Percentiles rank a stretch among this genome's conserved stretches.
Evolutionary conservation across 2,888 invertebrate genomes (phyloP).

Genomic region (Synergus japonicus): DNA sequence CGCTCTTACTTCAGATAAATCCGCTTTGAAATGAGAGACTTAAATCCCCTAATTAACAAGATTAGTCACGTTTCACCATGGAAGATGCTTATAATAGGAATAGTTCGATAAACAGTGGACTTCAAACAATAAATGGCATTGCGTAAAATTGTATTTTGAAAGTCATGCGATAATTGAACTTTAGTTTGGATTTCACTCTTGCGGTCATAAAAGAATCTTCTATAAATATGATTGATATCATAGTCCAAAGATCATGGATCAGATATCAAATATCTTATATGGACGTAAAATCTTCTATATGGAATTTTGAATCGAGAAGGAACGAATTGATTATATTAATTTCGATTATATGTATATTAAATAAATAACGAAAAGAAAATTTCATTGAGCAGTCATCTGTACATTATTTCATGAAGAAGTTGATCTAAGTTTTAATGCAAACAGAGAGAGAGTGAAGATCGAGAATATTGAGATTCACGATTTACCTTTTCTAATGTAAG

Average conservation of each 20-base stretch:
- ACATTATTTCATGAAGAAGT: not conserved
- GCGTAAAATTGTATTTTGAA: not conserved
- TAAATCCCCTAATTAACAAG: not conserved
- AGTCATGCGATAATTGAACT: not conserved
- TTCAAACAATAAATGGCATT: not conserved
- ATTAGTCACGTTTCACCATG: not conserved
- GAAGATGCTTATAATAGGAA: not conserved
- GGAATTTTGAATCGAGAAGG: too few relatives aligned
- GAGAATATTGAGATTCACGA: constrained; percentile 34
- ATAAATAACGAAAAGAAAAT: too few relatives aligned
- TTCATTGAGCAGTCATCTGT: not conserved
- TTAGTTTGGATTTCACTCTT: not conserved
- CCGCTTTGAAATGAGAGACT: not conserved
- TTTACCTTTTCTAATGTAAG: constrained; percentile 42
- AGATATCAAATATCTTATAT: not conserved
- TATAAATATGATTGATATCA: not conserved
- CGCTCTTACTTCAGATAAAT: not conserved
- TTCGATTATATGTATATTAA: too few relatives aligned
- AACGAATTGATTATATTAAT: too few relatives aligned
- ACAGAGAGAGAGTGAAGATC: constrained; percentile 7
- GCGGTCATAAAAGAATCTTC: not conserved
- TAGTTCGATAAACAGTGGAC: not conserved
- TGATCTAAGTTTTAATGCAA: not conserved
- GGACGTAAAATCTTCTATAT: too few relatives aligned
- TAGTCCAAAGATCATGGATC: not conserved